Percentiles rank a stretch among this genome's conserved stretches.
Evolutionary conservation across 1,140 invertebrate genomes (phyloP).

Genomic region (Tyrophagus putrescentiae): DNA sequence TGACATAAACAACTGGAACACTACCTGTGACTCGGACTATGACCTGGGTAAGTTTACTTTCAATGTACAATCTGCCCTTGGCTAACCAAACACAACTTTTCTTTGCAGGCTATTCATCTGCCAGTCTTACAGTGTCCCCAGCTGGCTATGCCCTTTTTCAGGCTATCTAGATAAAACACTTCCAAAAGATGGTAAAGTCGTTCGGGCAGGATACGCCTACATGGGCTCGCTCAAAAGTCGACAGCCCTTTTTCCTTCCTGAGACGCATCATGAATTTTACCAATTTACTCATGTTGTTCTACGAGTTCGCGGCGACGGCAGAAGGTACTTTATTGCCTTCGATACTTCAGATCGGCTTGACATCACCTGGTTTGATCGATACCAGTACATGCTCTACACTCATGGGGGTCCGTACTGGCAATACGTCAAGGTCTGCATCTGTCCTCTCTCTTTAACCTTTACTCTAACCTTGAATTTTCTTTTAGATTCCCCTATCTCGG

Average conservation of each 20-base stretch:
- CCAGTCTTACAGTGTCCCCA: background rate
- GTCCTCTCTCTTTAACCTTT: background rate
- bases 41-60: constrained; percentile 8
- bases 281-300: constrained; percentile 67
- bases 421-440: constrained; percentile 50
- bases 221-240: constrained; percentile 31
- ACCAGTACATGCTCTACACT: constrained; percentile 65
- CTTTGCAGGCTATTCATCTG: constrained; percentile 20
- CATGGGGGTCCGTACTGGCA: constrained; percentile 95
- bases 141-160: constrained; percentile 43
- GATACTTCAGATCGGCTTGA: constrained; percentile 50
- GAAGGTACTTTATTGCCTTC: constrained; percentile 66
- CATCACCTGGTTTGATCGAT: constrained; percentile 65
- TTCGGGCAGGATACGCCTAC: constrained; percentile 21
- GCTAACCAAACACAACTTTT: background rate
- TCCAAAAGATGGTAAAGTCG: constrained; percentile 61
- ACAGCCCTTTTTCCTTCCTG: constrained; percentile 30
- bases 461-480: constrained; percentile 20
- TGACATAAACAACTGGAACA: constrained; percentile 17
- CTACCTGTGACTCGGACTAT: constrained; percentile 18
- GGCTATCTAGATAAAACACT: constrained; percentile 51
- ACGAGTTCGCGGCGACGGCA: constrained; percentile 73
- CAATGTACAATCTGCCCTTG: background rate
- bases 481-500: constrained; percentile 84
- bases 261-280: constrained; percentile 50